Evolutionary conservation across 1,140 invertebrate species (phyloP).

Genomic region (Holotrichia oblita): DNA sequence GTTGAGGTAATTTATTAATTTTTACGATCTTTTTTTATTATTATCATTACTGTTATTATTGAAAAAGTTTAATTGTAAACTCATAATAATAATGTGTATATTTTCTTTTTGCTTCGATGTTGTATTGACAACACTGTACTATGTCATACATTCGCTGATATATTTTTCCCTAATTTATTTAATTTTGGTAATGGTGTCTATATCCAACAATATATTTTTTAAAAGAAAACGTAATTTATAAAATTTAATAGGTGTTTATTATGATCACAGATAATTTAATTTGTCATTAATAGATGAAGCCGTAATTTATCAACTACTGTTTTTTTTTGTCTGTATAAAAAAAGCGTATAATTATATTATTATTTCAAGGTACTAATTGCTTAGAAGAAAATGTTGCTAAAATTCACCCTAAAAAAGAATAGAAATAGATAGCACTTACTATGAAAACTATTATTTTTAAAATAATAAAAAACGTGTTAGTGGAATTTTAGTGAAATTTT

Average conservation of each 20-base stretch:
- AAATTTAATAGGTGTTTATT: constrained; percentile 34
- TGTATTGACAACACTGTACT: constrained; percentile 22
- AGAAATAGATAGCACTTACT: constrained; percentile 36
- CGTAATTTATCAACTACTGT: constrained; percentile 20
- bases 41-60: constrained; percentile 19
- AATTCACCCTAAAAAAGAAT: constrained; percentile 39
- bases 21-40: constrained; percentile 13
- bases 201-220: constrained; percentile 27
- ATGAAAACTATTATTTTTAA: constrained; percentile 38
- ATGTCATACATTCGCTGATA: constrained; percentile 37
- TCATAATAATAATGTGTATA: constrained; percentile 2
- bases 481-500: constrained; percentile 42
- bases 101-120: constrained; percentile 18
- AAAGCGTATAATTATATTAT: constrained; percentile 37
- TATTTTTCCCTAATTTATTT: neutral
- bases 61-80: constrained; percentile 38
- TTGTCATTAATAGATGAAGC: constrained; percentile 7
- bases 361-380: constrained; percentile 40
- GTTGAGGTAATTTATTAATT: neutral
- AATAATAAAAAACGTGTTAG: constrained; percentile 7
- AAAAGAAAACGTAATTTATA: constrained; percentile 15
- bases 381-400: constrained; percentile 42
- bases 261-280: constrained; percentile 22
- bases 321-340: constrained; percentile 29
- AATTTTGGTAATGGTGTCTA: constrained; percentile 40